These are phyloP conservation scores for Drosophila parthenogenetica DNA, from an alignment of 2,888 invertebrate genomes.

Conservation along the genomic window DNA sequence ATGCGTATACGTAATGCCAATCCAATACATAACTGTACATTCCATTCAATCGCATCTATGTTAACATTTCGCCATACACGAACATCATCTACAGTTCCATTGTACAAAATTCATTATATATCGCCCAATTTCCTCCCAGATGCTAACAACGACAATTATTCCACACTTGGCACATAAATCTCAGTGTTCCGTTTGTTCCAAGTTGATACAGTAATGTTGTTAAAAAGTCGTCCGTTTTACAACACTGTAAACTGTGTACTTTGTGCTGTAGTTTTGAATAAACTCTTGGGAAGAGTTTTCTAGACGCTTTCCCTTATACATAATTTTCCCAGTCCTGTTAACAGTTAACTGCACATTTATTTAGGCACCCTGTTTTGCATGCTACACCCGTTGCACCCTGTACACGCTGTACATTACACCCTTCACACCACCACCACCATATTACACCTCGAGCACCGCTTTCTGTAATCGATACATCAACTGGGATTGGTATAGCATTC, in stretches of 20 bases:
- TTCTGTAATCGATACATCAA: conserved; percentile 11
- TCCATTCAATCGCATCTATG: conserved; percentile 33
- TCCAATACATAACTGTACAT: conserved; percentile 35
- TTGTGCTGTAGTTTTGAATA: conserved; percentile 5
- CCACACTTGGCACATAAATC: conserved; percentile 31
- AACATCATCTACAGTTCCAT: conserved; percentile 22
- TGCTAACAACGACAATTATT: neutral
- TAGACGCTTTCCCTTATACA: neutral
- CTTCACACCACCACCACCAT: neutral
- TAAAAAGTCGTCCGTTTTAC: conserved; percentile 8
- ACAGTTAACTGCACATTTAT: conserved; percentile 43
- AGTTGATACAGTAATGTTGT: neutral
- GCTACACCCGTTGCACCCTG: conserved; percentile 26
- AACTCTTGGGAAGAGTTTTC: conserved; percentile 5
- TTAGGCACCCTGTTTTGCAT: conserved; percentile 47
- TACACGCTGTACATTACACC: neutral
- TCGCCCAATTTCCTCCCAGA: conserved; percentile 9
- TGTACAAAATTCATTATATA: conserved; percentile 55
- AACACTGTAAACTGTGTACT: neutral
- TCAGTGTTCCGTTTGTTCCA: conserved; percentile 6
- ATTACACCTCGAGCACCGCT: conserved; percentile 1
- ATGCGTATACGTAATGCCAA: conserved; percentile 42
- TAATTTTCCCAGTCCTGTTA: conserved; percentile 30
- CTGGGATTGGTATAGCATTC: conserved; percentile 53
- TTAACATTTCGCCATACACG: conserved; percentile 43